Base-by-base conservation (phyloP, 2,888 invertebrate genomes). In the Resseliella maxima region DNA sequence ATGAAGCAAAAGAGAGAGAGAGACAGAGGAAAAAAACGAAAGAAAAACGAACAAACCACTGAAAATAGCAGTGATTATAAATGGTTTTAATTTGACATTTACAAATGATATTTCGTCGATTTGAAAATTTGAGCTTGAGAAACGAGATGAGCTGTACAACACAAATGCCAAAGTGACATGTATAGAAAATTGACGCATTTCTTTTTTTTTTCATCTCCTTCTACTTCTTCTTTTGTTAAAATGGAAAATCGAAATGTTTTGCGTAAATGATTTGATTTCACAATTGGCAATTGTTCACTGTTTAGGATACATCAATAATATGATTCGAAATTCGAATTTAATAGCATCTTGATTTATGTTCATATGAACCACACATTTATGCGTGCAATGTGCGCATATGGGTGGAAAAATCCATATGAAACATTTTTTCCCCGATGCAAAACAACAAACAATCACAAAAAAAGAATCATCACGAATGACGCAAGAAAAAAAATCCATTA, bases 81-180 rank as follows among this genome's bases (percentile, higher is more conserved):
- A 83, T 83, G 38, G 38, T 83, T 72, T 83, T 83, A 83, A 83
- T 83, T 83, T 83, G 83, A 83, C 83, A 83, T 83, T 83, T 83
- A 83, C 24, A 83, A 83, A 83, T 83, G 83, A 83, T 12, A 83
- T 83, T 83, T 38, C 27, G 38, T 38, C 72, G 72, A 72, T 72
- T 72, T 72, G 72, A 72, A 72, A 59, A 41, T 41, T 72, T 72
- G 72, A 72, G 72, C n/a, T 31, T 8, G 12, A 15, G 31, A 12
- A 15, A 72, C 31, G 35, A 72, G 72, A 15, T 10, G 18, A 31
- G 31, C 31, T 27, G 50, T 27, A 6, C 21, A 24, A 2, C 59
- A 15, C 8, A 50, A 8, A 72, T 31, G 31, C 31, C 15, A 31
- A 27, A 72, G 27, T 72, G 59, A n/a, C 59, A 72, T 50, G 46